Percentiles rank a stretch among this genome's conserved stretches.
These are phyloP conservation scores for Diaperis boleti DNA, from an alignment of 2,888 invertebrate species.

Conservation along the genomic window DNA sequence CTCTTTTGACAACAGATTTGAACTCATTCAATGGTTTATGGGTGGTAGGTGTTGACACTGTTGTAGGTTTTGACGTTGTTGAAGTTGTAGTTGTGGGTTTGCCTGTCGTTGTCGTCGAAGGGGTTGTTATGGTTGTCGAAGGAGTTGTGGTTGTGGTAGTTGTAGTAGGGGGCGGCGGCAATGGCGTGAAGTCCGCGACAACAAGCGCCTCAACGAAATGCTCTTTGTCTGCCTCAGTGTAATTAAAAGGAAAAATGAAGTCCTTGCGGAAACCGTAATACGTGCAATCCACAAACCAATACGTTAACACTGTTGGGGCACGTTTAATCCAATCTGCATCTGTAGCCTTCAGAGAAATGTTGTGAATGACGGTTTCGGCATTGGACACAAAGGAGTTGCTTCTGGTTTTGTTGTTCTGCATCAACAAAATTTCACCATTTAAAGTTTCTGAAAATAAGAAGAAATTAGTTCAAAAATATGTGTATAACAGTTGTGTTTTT, in stretches of 20 bases:
- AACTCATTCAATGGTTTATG: too few relatives aligned
- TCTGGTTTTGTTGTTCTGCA: constrained; percentile 73
- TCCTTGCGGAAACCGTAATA: constrained; percentile 75
- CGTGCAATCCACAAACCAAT: constrained; percentile 85
- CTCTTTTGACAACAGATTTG: constrained; percentile 46
- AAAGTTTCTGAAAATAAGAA: constrained; percentile 71
- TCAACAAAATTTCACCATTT: constrained; percentile 76
- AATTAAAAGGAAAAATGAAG: constrained; percentile 74
- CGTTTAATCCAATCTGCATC: constrained; percentile 73
- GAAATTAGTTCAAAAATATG: too few relatives aligned
- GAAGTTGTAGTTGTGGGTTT: constrained; percentile 37
- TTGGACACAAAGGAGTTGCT: constrained; percentile 75
- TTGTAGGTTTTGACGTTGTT: constrained; percentile 47
- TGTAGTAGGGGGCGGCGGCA: constrained; percentile 64
- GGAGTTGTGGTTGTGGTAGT: constrained; percentile 60
- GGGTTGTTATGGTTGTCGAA: constrained; percentile 43
- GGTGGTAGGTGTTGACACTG: too few relatives aligned
- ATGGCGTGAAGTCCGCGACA: constrained; percentile 76
- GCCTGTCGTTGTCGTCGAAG: constrained; percentile 39
- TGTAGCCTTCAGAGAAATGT: constrained; percentile 70
- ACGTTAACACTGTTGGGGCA: constrained; percentile 73
- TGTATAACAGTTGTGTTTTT: too few relatives aligned
- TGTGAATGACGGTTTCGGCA: constrained; percentile 70
- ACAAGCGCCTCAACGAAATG: constrained; percentile 79
- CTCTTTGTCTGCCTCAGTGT: constrained; percentile 71